Percentiles rank a stretch among this genome's conserved stretches.
These are phyloP conservation scores for Altica lythri DNA, from an alignment of 2,888 invertebrate genomes.

Conservation along the genomic window DNA sequence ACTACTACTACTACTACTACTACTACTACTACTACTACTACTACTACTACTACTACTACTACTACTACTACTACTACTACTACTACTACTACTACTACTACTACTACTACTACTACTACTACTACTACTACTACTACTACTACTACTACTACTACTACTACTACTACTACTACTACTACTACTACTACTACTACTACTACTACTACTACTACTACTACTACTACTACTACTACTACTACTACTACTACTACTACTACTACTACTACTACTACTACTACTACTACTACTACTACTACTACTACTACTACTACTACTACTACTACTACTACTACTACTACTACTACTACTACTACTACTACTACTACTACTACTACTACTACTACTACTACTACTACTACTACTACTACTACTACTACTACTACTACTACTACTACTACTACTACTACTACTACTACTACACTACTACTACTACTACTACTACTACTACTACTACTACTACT, in stretches of 20 bases:
- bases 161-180: conserved; percentile 6
- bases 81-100: conserved; percentile 8
- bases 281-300: conserved; percentile 8
- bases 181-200: conserved; percentile 6
- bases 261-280: conserved; percentile 8
- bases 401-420: no score
- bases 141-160: conserved; percentile 7
- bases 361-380: conserved; percentile 8
- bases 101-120: conserved; percentile 8
- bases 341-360: not conserved
- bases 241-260: conserved; percentile 8
- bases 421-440: no score
- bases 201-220: conserved; percentile 8
- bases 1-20: conserved; percentile 8
- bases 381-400: conserved; percentile 8
- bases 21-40: conserved; percentile 8
- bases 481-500: not conserved
- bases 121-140: conserved; percentile 7
- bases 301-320: conserved; percentile 8
- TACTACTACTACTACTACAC: no score
- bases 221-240: conserved; percentile 8
- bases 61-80: conserved; percentile 8
- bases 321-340: conserved; percentile 1
- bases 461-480: no score
- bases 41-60: conserved; percentile 8